phyloP scores from a whole-genome alignment of 2,888 invertebrate species.

The Pecten maximus region DNA sequence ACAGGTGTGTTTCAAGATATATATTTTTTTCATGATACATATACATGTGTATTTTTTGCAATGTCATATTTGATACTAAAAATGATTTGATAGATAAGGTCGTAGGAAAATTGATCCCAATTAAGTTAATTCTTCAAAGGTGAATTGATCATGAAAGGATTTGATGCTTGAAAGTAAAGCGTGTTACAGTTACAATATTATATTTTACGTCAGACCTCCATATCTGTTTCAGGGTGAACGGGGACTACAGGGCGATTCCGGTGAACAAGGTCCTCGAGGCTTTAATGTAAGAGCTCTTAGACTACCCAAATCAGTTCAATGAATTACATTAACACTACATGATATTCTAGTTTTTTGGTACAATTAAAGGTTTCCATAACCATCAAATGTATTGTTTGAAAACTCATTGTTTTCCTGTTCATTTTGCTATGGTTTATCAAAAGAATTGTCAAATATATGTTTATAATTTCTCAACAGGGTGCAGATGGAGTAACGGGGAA shows the following conservation, averaged over 20 bases:
- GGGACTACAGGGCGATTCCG: slow-evolving; percentile 55
- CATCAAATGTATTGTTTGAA: too few species aligned
- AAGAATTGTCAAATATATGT: too few species aligned
- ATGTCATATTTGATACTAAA: neutral
- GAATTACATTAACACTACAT: too few species aligned
- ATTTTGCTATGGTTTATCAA: too few species aligned
- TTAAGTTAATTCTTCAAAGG: slow-evolving; percentile 24
- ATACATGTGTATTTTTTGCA: neutral
- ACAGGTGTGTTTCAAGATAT: neutral
- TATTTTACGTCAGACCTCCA: neutral
- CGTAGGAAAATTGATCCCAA: neutral
- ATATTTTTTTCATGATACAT: neutral
- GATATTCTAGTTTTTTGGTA: too few species aligned
- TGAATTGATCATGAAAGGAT: slow-evolving; percentile 11
- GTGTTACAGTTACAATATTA: neutral
- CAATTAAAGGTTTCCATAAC: too few species aligned
- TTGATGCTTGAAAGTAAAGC: neutral
- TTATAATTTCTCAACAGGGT: slow-evolving; percentile 49
- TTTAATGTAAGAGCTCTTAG: slow-evolving; percentile 47
- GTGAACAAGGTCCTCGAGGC: slow-evolving; percentile 54
- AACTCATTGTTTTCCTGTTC: neutral
- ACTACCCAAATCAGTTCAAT: too few species aligned
- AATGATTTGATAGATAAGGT: neutral
- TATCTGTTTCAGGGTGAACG: slow-evolving; percentile 54
- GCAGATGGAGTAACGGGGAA: slow-evolving; percentile 68